These are phyloP conservation scores for Scomberomorus guttatus DNA, from an alignment of 2,797 vertebrate species.

Conservation along the genomic window DNA sequence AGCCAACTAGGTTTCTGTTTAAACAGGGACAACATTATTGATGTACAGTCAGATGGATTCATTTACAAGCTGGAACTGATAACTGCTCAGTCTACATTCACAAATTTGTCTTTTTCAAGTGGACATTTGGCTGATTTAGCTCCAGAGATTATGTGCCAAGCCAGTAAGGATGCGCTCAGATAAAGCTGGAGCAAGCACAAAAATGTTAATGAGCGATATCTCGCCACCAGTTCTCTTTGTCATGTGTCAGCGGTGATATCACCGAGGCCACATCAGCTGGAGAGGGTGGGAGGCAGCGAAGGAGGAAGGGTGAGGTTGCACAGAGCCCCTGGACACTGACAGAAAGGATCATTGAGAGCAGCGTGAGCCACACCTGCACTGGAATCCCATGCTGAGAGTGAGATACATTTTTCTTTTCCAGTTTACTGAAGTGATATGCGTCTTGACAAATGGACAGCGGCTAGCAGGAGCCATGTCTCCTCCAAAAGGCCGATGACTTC, in stretches of 20 bases:
- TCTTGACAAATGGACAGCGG: conserved; percentile 50
- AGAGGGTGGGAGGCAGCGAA: conserved; percentile 45
- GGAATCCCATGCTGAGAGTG: conserved; percentile 38
- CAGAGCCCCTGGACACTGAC: conserved; percentile 54
- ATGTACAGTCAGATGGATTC: conserved; percentile 59
- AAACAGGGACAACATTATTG: conserved; percentile 45
- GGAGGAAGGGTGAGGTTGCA: conserved; percentile 57
- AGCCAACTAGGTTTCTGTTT: conserved; percentile 51
- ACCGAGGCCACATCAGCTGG: conserved; percentile 57
- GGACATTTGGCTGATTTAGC: conserved; percentile 45
- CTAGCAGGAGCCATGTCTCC: conserved; percentile 61
- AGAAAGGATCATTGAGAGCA: conserved; percentile 58
- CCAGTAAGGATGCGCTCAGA: conserved; percentile 46
- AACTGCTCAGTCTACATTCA: conserved; percentile 43
- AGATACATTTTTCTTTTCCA: conserved; percentile 48
- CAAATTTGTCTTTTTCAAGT: conserved; percentile 33
- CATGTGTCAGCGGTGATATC: conserved; percentile 63
- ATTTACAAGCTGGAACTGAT: conserved; percentile 51
- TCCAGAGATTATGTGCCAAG: conserved; percentile 19
- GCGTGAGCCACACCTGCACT: conserved; percentile 53
- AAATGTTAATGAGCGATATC: conserved; percentile 74
- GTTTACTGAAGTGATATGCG: conserved; percentile 45
- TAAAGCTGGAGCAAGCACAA: conserved; percentile 61
- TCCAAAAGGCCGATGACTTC: conserved; percentile 68
- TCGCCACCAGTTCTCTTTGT: conserved; percentile 52